Evolutionary conservation across 2,888 invertebrate species (phyloP).

Genomic region (Chrysina gloriosa): DNA sequence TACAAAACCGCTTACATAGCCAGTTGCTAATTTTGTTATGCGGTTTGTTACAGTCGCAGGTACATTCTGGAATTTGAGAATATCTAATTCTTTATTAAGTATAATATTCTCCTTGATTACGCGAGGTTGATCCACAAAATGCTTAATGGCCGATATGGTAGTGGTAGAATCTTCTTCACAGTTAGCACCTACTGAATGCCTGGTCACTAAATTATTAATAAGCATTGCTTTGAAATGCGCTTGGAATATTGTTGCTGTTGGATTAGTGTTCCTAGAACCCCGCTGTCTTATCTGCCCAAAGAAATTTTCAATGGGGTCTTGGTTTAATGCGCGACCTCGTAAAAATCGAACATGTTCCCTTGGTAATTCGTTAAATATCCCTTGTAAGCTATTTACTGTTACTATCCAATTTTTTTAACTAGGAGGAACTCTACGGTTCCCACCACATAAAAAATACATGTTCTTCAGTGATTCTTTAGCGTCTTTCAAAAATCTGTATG

Average conservation of each 20-base stretch:
- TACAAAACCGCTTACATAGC: too few species aligned
- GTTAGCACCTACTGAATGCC: constrained; percentile 43
- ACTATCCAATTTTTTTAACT: neutral
- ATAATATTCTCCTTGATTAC: too few species aligned
- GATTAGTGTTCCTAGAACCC: constrained; percentile 44
- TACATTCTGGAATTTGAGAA: too few species aligned
- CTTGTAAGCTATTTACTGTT: neutral
- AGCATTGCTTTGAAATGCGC: constrained; percentile 44
- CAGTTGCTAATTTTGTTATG: too few species aligned
- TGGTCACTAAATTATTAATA: constrained; percentile 44
- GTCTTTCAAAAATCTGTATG: neutral
- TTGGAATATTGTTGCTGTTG: constrained; percentile 35
- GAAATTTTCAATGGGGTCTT: constrained; percentile 48
- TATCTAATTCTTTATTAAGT: too few species aligned
- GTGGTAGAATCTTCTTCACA: constrained; percentile 40
- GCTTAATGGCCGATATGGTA: neutral
- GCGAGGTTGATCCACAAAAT: too few species aligned
- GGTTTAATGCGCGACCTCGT: constrained; percentile 34
- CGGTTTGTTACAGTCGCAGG: too few species aligned
- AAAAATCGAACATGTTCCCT: neutral
- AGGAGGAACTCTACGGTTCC: neutral
- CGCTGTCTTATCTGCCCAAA: constrained; percentile 45
- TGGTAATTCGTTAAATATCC: neutral
- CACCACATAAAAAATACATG: neutral
- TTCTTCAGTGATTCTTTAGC: neutral